phyloP scores from a whole-genome alignment of 2,888 invertebrate species.

The Pachliopta kotzebuea region DNA sequence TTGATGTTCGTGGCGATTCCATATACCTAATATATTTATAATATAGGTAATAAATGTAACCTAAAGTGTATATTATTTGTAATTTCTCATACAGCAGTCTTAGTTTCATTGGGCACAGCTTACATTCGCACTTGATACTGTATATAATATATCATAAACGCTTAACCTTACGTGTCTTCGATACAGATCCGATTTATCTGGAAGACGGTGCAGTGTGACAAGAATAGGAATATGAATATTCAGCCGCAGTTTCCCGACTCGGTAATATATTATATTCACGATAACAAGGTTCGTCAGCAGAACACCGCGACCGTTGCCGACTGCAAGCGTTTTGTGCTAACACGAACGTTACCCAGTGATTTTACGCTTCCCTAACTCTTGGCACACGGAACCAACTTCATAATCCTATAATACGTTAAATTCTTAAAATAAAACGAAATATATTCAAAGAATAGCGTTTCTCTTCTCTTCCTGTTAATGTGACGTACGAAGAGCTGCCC shows the following conservation, averaged over 20 bases:
- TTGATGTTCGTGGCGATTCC: too few species aligned
- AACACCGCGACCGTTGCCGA: slow-evolving; percentile 45
- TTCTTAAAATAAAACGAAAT: slow-evolving; percentile 36
- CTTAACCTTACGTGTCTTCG: slow-evolving; percentile 32
- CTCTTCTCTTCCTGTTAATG: neutral
- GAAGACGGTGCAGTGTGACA: slow-evolving; percentile 39
- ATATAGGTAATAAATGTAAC: too few species aligned
- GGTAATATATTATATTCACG: slow-evolving; percentile 56
- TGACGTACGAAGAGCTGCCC: slow-evolving; percentile 41
- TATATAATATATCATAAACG: slow-evolving; percentile 8
- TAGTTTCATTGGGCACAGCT: neutral
- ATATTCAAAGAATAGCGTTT: slow-evolving; percentile 30
- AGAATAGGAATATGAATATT: slow-evolving; percentile 72
- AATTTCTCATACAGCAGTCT: neutral
- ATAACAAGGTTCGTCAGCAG: slow-evolving; percentile 78
- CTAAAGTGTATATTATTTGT: neutral
- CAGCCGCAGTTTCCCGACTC: slow-evolving; percentile 58
- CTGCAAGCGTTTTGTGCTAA: slow-evolving; percentile 55
- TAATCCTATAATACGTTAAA: slow-evolving; percentile 34
- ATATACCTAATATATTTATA: too few species aligned
- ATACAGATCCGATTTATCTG: slow-evolving; percentile 45
- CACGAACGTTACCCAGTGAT: slow-evolving; percentile 45
- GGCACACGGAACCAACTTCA: slow-evolving; percentile 45
- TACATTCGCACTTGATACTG: neutral
- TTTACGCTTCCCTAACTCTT: slow-evolving; percentile 46